phyloP scores from a whole-genome alignment of 1,140 invertebrate species.

The Cydia fagiglandana region DNA sequence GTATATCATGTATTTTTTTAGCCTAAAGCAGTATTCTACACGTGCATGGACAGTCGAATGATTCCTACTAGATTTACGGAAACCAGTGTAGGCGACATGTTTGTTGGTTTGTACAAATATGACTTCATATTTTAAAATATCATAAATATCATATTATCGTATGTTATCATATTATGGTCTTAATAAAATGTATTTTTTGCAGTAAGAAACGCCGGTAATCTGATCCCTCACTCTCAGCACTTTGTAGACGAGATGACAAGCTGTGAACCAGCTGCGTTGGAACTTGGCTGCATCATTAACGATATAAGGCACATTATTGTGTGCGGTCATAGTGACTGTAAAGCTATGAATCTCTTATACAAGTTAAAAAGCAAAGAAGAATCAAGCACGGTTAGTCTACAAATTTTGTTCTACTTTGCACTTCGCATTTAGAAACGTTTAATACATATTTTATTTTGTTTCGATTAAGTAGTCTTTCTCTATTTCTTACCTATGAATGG shows the following conservation, averaged over 20 bases:
- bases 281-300: constrained; percentile 96
- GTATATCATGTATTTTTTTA: constrained; percentile 74
- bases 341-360: constrained; percentile 97
- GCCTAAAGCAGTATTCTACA: constrained; percentile 98
- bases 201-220: constrained; percentile 97
- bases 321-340: constrained; percentile 98
- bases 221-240: constrained; percentile 93
- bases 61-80: constrained; percentile 96
- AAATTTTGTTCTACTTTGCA: constrained; percentile 29
- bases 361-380: constrained; percentile 88
- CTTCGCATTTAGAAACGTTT: not conserved
- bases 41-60: constrained; percentile 98
- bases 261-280: constrained; percentile 96
- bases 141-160: not conserved
- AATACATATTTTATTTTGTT: no score
- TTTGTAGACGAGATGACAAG: constrained; percentile 92
- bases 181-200: constrained; percentile 55
- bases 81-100: constrained; percentile 98
- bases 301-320: constrained; percentile 96
- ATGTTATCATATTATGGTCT: not conserved
- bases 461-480: no score
- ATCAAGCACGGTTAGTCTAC: constrained; percentile 82
- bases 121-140: constrained; percentile 24
- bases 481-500: no score
- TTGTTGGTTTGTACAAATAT: constrained; percentile 86